Conservation (phyloP, 2,797 vertebrate genomes). For the Eremophila alpestris region DNA sequence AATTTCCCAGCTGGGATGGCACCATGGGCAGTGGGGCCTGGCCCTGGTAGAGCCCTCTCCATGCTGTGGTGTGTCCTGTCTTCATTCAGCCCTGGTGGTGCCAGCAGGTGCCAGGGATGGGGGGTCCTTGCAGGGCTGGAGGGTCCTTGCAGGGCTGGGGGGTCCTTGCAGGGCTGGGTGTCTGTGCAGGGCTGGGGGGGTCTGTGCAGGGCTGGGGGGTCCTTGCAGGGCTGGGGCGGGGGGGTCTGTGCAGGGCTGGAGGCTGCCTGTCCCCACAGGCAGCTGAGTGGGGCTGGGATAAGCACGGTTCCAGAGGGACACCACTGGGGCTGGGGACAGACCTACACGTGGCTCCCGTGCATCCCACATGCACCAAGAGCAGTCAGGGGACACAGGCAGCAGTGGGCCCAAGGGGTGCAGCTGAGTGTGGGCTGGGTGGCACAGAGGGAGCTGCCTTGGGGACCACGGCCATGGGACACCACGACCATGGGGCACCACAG, state of each 20-base stretch:
- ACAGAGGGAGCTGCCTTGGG: not conserved
- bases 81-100: fast-evolving
- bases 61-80: not conserved
- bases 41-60: not conserved
- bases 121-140: not conserved
- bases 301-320: fast-evolving
- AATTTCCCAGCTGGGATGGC: fast-evolving
- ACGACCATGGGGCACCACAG: fast-evolving
- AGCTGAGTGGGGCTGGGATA: fast-evolving
- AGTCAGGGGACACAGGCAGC: fast-evolving
- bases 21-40: fast-evolving
- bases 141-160: too few species aligned
- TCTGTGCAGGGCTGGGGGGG: too few species aligned
- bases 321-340: fast-evolving
- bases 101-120: not conserved
- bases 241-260: not conserved
- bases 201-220: not conserved
- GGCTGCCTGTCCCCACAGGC: fast-evolving
- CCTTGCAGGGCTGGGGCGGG: too few species aligned
- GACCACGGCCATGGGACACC: fast-evolving
- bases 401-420: fast-evolving
- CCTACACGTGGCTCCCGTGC: fast-evolving
- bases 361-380: fast-evolving
- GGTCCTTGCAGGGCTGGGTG: too few species aligned
- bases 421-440: not conserved